Base-by-base conservation (phyloP, 2,797 vertebrate genomes). In the Molossus alvarezi region DNA sequence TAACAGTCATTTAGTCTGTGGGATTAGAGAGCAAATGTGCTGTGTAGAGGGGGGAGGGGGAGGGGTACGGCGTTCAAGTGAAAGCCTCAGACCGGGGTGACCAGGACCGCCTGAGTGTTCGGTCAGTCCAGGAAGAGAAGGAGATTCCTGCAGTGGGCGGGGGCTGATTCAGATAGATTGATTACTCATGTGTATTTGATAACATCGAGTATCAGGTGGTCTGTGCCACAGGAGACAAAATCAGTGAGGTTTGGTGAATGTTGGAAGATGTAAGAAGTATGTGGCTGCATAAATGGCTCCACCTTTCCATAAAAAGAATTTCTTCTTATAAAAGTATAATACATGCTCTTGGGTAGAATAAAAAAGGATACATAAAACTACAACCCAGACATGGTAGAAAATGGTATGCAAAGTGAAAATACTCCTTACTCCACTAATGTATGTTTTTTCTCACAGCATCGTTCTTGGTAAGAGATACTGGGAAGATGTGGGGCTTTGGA, bases 21-120 rank as follows among this genome's bases (percentile, higher is more conserved):
- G 57, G 21, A 5, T n/a, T 33, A 41, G 72, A 62, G 77, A 83
- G 5, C 51, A 25, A 73, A 37, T 62, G 85, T 14, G 58, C 25
- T n/a, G 1, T 27, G 77, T 33, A 57, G 17, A 29, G 12, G 69
- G 11, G 18, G 1, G 17, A 3, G 20, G 37, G 23, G 33, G 14
- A 0, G 20, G 37, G 23, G 33, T 11, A 0, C 9, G 0, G 0
- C 37, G 18, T 10, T 45, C 15, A 12, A 41, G 21, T 57, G 23
- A 37, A n/a, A 45, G 4, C 23, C 51, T 48, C 29, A 18, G 29
- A 20, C 14, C 65, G 27, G 27, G 48, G 48, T 13, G 6, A 58
- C 41, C 45, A 4, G 45, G 41, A 27, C 8, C 5, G 2, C 41
- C 41, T 5, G 7, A 27, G 57, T 37, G 57, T 45, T 53, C 17